Percentiles rank a stretch among this genome's conserved stretches.
phyloP scores from a whole-genome alignment of 2,888 invertebrate genomes.

The Philonicus albiceps region DNA sequence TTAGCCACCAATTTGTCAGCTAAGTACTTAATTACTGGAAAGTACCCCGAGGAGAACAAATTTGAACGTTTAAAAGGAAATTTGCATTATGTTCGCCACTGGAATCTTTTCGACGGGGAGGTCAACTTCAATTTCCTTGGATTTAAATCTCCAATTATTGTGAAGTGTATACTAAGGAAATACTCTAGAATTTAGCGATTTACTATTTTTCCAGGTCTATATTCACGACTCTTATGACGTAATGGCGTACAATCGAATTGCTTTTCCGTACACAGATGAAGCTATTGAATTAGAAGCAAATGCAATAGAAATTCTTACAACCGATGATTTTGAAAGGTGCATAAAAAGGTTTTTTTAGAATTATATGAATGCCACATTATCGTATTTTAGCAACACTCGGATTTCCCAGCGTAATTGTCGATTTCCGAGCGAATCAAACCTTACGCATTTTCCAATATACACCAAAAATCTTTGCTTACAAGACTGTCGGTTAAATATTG shows the following conservation, averaged over 20 bases:
- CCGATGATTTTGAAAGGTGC: slow-evolving; percentile 55
- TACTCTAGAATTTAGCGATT: neutral
- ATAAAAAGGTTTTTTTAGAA: neutral
- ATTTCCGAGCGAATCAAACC: slow-evolving; percentile 59
- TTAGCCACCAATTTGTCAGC: slow-evolving; percentile 55
- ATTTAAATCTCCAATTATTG: slow-evolving; percentile 54
- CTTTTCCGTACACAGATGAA: slow-evolving; percentile 53
- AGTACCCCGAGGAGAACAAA: slow-evolving; percentile 50
- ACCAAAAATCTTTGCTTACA: slow-evolving; percentile 59
- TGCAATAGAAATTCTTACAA: slow-evolving; percentile 56
- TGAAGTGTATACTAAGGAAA: slow-evolving; percentile 42
- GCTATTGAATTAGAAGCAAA: slow-evolving; percentile 54
- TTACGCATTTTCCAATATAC: slow-evolving; percentile 60
- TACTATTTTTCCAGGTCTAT: slow-evolving; percentile 52
- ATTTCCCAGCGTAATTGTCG: slow-evolving; percentile 59
- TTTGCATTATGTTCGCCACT: slow-evolving; percentile 47
- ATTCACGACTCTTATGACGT: slow-evolving; percentile 59
- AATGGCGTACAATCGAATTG: slow-evolving; percentile 55
- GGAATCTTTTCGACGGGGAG: slow-evolving; percentile 56
- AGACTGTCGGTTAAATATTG: slow-evolving; percentile 60
- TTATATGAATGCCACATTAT: neutral
- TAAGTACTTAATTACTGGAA: slow-evolving; percentile 54
- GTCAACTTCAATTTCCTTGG: slow-evolving; percentile 56
- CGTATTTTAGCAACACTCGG: slow-evolving; percentile 52
- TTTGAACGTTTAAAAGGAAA: neutral